These are phyloP conservation scores for Apamea anceps DNA, from an alignment of 2,888 invertebrate species.

Conservation along the genomic window DNA sequence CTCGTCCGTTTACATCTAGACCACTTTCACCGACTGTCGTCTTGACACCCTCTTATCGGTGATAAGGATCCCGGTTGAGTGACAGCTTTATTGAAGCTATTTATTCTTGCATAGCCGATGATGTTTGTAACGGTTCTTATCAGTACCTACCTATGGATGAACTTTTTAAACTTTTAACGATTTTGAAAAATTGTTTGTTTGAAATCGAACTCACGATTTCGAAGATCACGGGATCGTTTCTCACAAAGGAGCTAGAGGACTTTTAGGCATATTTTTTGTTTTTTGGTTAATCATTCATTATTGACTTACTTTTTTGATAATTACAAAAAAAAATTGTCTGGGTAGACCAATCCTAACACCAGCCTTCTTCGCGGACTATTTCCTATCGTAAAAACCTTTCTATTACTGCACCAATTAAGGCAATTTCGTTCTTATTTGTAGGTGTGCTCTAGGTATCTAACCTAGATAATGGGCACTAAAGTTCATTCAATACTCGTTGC, in stretches of 20 bases:
- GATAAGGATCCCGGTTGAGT: constrained; percentile 47
- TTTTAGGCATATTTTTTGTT: neutral
- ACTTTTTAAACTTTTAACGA: neutral
- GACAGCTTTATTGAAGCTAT: constrained; percentile 18
- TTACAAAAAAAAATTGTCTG: neutral
- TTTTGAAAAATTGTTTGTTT: neutral
- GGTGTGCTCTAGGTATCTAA: constrained; percentile 30
- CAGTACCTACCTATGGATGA: no score
- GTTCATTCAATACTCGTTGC: constrained; percentile 62
- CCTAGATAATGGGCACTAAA: constrained; percentile 60
- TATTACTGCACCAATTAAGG: constrained; percentile 16
- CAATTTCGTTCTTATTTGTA: constrained; percentile 22
- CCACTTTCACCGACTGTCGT: constrained; percentile 65
- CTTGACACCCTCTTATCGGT: constrained; percentile 43
- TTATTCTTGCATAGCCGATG: neutral
- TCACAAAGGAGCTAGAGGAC: neutral
- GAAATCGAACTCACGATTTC: neutral
- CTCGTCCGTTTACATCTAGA: constrained; percentile 61
- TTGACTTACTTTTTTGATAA: neutral
- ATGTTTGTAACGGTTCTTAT: neutral
- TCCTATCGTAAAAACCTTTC: neutral
- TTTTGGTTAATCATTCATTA: neutral
- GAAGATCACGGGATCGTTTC: neutral
- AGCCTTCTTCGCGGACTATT: neutral
- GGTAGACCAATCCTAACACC: neutral